Percentiles rank a stretch among this genome's conserved stretches.
Evolutionary conservation across 92 coral and sea anemone species (phyloP).

Genomic region (Zoanthus gigantus): DNA sequence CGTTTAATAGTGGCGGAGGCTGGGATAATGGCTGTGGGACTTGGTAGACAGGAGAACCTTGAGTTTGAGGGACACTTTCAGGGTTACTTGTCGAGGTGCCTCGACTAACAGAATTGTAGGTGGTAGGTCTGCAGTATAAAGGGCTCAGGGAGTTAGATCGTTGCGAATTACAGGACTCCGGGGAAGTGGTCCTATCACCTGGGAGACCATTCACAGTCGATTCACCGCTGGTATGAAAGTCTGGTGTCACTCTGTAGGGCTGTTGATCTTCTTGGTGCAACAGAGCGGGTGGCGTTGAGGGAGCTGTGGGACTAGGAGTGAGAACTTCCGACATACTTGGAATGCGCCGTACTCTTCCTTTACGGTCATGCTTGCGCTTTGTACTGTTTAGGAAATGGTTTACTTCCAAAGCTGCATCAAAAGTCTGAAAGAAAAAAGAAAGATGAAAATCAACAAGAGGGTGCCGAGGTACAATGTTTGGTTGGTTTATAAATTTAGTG

Average conservation of each 20-base stretch:
- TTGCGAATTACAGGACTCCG: slow-evolving; percentile 21
- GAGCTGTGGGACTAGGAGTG: slow-evolving; percentile 71
- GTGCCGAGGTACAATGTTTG: background rate
- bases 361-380: slow-evolving; percentile 91
- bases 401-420: slow-evolving; percentile 35
- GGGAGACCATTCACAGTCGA: slow-evolving; percentile 25
- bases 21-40: slow-evolving; percentile 31
- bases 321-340: slow-evolving; percentile 75
- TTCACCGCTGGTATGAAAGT: slow-evolving; percentile 45
- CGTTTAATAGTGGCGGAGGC: slow-evolving; percentile 41
- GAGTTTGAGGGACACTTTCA: background rate
- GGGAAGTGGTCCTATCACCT: slow-evolving; percentile 15
- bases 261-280: slow-evolving; percentile 35
- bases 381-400: slow-evolving; percentile 25
- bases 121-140: slow-evolving; percentile 27
- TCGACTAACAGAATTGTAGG: slow-evolving; percentile 17
- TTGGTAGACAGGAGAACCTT: slow-evolving; percentile 36
- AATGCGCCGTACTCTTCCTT: slow-evolving; percentile 93
- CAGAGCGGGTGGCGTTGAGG: slow-evolving; percentile 60
- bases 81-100: slow-evolving; percentile 41
- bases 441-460: background rate
- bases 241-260: slow-evolving; percentile 44
- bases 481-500: too few species aligned
- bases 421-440: background rate
- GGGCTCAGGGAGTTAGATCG: slow-evolving; percentile 36